These are phyloP conservation scores for Leptoteleia sp. DNA, from an alignment of 1,140 invertebrate genomes.

Conservation along the genomic window DNA sequence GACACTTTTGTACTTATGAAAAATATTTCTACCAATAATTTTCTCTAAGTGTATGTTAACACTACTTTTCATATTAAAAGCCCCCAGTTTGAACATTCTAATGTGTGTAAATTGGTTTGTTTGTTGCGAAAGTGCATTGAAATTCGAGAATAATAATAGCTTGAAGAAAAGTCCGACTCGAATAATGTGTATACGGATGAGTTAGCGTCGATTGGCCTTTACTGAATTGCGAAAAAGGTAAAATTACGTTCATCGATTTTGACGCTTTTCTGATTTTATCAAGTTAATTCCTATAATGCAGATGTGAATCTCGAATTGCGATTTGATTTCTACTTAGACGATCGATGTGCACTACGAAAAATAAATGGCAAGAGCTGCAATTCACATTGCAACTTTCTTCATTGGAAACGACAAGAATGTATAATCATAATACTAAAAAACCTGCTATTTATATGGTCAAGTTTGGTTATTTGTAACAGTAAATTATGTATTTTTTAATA, in stretches of 20 bases:
- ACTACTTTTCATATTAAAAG: slow-evolving; percentile 37
- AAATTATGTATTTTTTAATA: no score
- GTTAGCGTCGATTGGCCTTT: slow-evolving; percentile 41
- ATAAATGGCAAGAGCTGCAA: no score
- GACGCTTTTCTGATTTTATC: slow-evolving; percentile 30
- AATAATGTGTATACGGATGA: slow-evolving; percentile 16
- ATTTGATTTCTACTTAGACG: slow-evolving; percentile 28
- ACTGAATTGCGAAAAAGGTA: slow-evolving; percentile 53
- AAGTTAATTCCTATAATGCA: slow-evolving; percentile 30
- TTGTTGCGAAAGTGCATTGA: slow-evolving; percentile 17
- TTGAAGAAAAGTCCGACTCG: slow-evolving; percentile 7
- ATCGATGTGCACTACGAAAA: slow-evolving; percentile 45
- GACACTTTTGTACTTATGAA: background rate
- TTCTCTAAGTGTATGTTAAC: slow-evolving; percentile 13
- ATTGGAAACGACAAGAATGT: no score
- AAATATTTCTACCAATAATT: no score
- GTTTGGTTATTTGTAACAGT: no score
- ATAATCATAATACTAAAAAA: no score
- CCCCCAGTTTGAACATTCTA: slow-evolving; percentile 5
- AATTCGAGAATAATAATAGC: slow-evolving; percentile 44
- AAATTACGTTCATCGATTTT: slow-evolving; percentile 60
- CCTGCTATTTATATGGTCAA: no score
- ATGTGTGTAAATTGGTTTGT: slow-evolving; percentile 18
- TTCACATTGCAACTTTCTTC: no score
- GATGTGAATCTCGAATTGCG: slow-evolving; percentile 31